Conservation (phyloP, 2,113 vertebrate genomes). For the Nesogale talazaci region DNA sequence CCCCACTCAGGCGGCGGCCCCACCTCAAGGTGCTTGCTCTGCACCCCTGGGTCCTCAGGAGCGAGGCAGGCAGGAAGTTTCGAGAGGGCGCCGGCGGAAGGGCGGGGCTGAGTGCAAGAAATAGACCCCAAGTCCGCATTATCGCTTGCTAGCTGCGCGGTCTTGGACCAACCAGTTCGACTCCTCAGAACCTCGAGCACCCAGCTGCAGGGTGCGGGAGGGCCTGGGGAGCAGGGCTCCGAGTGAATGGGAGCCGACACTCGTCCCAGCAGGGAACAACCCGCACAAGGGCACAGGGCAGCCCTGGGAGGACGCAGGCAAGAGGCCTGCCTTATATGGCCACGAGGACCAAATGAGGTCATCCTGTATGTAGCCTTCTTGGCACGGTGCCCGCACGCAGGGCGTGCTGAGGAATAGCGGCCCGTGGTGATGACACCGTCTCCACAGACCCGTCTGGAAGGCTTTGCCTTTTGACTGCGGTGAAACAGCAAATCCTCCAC, state of each 20-base stretch:
- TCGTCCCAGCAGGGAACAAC: background rate
- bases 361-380: background rate
- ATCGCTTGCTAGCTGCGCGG: no score
- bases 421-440: background rate
- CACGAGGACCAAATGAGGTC: background rate
- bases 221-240: background rate
- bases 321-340: background rate
- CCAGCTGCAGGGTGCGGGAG: no score
- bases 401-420: background rate
- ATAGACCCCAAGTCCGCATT: background rate
- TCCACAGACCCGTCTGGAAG: background rate
- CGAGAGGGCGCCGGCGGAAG: accelerated
- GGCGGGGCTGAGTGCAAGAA: background rate
- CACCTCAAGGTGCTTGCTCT: background rate
- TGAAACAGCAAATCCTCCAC: background rate
- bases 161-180: background rate
- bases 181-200: background rate
- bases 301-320: background rate
- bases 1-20: background rate
- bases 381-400: background rate
- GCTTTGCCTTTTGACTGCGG: background rate
- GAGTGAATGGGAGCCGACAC: background rate
- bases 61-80: background rate
- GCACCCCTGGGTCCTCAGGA: background rate
- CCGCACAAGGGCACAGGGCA: background rate